Evolutionary conservation across 2,888 invertebrate species (phyloP).

Genomic region (Troides oblongomaculatus): DNA sequence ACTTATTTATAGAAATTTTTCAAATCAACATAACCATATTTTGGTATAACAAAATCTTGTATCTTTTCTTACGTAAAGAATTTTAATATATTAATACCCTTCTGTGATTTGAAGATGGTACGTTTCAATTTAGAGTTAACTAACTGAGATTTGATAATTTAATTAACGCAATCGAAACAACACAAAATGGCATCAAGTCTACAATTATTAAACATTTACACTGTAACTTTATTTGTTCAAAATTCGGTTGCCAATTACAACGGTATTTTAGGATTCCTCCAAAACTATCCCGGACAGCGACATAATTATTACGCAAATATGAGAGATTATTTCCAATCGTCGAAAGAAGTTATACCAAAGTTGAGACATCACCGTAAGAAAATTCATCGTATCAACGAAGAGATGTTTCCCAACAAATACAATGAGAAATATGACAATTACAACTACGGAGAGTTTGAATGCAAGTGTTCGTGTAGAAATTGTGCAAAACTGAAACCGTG

Average conservation of each 20-base stretch:
- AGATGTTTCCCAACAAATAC: background rate
- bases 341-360: slow-evolving; percentile 10
- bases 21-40: background rate
- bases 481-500: slow-evolving; percentile 28
- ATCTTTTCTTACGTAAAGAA: background rate
- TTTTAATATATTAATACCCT: background rate
- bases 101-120: background rate
- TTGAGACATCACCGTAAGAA: slow-evolving; percentile 12
- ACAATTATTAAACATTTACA: slow-evolving; percentile 15
- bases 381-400: slow-evolving; percentile 7
- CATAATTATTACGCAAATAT: slow-evolving; percentile 4
- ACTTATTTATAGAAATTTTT: background rate
- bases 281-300: slow-evolving; percentile 11
- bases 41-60: background rate
- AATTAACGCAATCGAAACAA: background rate
- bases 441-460: slow-evolving; percentile 5
- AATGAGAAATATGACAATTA: background rate
- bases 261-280: slow-evolving; percentile 1
- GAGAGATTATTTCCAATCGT: slow-evolving; percentile 10
- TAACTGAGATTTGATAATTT: background rate
- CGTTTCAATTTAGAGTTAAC: background rate
- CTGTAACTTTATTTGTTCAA: slow-evolving; percentile 11
- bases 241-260: slow-evolving; percentile 5
- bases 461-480: slow-evolving; percentile 30
- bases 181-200: background rate